phyloP scores from a whole-genome alignment of 2,797 vertebrate genomes.

The Naso thynnoides region DNA sequence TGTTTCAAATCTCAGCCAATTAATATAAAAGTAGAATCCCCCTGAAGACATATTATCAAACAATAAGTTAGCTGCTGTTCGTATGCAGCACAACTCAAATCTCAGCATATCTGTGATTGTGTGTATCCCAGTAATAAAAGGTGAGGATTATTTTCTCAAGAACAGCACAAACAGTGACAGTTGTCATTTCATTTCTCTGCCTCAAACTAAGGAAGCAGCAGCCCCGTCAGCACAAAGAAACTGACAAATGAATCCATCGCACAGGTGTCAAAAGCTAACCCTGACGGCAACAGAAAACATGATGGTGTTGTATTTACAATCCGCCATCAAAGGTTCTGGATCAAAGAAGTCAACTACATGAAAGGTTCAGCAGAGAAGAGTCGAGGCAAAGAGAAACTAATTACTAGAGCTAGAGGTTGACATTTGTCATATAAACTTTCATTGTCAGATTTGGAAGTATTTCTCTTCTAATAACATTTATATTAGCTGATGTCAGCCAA shows the following conservation, averaged over 20 bases:
- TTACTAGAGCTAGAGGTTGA: slow-evolving; percentile 64
- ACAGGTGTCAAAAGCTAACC: slow-evolving; percentile 55
- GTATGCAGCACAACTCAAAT: slow-evolving; percentile 26
- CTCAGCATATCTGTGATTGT: slow-evolving; percentile 27
- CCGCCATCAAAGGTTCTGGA: slow-evolving; percentile 56
- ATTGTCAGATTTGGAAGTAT: slow-evolving; percentile 54
- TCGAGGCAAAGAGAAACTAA: slow-evolving; percentile 68
- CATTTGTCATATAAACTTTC: slow-evolving; percentile 57
- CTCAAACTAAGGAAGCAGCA: slow-evolving; percentile 37
- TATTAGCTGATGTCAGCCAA: slow-evolving; percentile 58
- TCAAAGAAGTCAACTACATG: slow-evolving; percentile 71
- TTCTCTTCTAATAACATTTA: slow-evolving; percentile 53
- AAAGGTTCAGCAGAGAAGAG: slow-evolving; percentile 62
- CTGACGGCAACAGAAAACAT: slow-evolving; percentile 61
- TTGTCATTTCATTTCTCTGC: slow-evolving; percentile 30
- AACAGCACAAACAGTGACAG: slow-evolving; percentile 47
- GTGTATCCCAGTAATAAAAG: slow-evolving; percentile 51
- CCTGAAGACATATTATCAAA: slow-evolving; percentile 50
- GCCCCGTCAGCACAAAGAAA: slow-evolving; percentile 41
- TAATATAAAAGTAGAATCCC: slow-evolving; percentile 36
- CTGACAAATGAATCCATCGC: slow-evolving; percentile 63
- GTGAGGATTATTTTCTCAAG: slow-evolving; percentile 45
- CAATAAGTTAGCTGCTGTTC: slow-evolving; percentile 42
- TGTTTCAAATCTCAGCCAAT: slow-evolving; percentile 53
- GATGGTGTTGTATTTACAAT: slow-evolving; percentile 65